A percentile compares a stretch with the other conserved stretches of the same genome.
These are phyloP conservation scores for Porphyrio hochstetteri DNA, from an alignment of 2,113 vertebrate species.

Conservation along the genomic window DNA sequence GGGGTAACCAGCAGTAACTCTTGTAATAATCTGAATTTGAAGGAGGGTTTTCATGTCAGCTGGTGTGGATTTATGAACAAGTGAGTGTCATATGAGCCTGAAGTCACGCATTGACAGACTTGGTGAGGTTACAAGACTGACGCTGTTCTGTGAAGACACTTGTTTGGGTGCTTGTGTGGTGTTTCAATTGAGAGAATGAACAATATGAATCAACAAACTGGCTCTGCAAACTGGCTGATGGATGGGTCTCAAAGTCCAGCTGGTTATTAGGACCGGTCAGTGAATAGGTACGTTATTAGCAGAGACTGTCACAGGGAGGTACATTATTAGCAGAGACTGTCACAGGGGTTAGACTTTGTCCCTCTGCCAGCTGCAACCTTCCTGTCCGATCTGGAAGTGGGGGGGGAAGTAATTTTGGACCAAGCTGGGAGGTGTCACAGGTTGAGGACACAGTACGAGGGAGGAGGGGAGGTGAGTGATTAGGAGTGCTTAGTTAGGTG, in stretches of 20 bases:
- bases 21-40: not conserved
- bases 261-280: not conserved
- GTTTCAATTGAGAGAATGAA: not conserved
- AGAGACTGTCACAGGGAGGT: not conserved
- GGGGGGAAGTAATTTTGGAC: not conserved
- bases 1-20: not conserved
- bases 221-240: not conserved
- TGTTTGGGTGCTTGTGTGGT: not conserved
- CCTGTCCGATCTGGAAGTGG: not conserved
- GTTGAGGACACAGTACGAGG: not conserved
- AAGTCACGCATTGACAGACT: not conserved
- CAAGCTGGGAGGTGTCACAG: not conserved
- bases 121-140: not conserved
- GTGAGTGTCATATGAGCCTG: not conserved
- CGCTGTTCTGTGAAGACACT: not conserved
- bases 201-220: not conserved
- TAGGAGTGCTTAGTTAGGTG: not conserved
- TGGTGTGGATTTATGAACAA: not conserved
- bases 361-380: not conserved
- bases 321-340: not conserved
- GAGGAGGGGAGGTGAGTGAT: not conserved
- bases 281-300: not conserved
- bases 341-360: not conserved
- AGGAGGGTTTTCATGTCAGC: not conserved
- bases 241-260: not conserved